Evolutionary conservation across 1,140 invertebrate genomes (phyloP).

Genomic region (Piezodorus guildinii): DNA sequence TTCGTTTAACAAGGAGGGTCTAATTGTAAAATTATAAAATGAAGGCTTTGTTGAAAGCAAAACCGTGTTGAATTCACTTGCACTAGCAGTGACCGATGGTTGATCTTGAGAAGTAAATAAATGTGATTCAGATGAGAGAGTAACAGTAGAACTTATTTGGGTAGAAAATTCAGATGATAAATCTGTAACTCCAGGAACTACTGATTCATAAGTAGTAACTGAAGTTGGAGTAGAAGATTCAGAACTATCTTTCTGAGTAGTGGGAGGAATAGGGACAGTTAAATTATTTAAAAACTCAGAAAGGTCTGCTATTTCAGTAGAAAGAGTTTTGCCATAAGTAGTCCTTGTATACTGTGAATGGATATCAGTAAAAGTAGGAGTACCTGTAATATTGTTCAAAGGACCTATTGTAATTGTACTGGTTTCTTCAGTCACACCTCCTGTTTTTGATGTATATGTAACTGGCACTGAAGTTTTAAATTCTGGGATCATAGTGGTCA

Average conservation of each 20-base stretch:
- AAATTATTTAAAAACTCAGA: background rate
- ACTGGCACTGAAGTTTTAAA: background rate
- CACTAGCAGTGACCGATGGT: background rate
- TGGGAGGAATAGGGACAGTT: no score
- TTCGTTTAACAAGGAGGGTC: background rate
- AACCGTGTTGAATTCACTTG: conserved; percentile 4
- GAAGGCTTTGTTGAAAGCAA: conserved; percentile 2
- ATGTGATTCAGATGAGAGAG: background rate
- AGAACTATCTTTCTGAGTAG: no score
- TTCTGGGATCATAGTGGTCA: background rate
- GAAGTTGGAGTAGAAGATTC: no score
- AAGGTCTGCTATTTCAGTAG: background rate
- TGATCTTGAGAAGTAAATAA: background rate
- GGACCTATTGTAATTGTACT: background rate
- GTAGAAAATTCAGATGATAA: no score
- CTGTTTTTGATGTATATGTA: background rate
- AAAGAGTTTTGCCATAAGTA: conserved; percentile 4
- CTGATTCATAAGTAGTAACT: no score
- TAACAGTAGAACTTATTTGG: no score
- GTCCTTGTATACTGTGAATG: background rate
- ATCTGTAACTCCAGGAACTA: no score
- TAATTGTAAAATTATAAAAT: background rate
- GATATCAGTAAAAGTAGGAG: background rate
- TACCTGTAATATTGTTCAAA: background rate
- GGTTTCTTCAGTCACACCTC: background rate